Conservation (phyloP, 2,888 invertebrate species). For the Neocrepidodera transversa region DNA sequence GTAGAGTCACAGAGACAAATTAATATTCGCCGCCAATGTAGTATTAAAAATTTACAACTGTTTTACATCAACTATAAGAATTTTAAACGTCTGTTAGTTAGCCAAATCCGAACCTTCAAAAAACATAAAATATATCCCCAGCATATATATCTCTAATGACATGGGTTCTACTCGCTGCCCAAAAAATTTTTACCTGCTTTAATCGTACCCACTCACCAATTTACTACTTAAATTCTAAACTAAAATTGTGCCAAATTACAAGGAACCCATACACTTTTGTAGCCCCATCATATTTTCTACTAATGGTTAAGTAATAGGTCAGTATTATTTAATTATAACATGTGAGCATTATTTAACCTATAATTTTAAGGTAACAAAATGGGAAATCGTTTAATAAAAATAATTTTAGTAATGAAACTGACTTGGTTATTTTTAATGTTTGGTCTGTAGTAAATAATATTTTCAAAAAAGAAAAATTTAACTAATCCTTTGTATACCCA, state of each 20-base stretch:
- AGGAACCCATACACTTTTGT: slow-evolving; percentile 30
- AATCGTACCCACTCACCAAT: slow-evolving; percentile 30
- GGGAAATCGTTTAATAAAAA: slow-evolving; percentile 36
- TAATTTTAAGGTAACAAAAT: slow-evolving; percentile 31
- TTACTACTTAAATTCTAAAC: slow-evolving; percentile 31
- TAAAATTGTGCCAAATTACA: slow-evolving; percentile 43
- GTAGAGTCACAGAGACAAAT: no score
- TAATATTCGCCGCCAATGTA: no score
- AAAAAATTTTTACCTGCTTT: slow-evolving; percentile 33
- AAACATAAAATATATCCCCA: slow-evolving; percentile 19
- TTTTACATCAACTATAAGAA: slow-evolving; percentile 21
- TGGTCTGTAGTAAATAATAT: no score
- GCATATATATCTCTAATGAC: slow-evolving; percentile 8
- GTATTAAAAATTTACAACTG: no score
- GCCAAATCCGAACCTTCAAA: slow-evolving; percentile 8
- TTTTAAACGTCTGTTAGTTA: slow-evolving; percentile 18
- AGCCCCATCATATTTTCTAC: slow-evolving; percentile 33
- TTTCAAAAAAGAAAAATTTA: no score
- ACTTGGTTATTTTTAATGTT: no score
- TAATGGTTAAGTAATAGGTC: slow-evolving; percentile 41
- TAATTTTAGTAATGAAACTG: slow-evolving; percentile 8
- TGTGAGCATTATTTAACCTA: slow-evolving; percentile 24
- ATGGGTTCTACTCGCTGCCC: background rate
- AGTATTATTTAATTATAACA: slow-evolving; percentile 40
- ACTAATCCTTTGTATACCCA: background rate